Evolutionary conservation across 2,797 vertebrate genomes (phyloP).

Genomic region (Chrosomus eos): DNA sequence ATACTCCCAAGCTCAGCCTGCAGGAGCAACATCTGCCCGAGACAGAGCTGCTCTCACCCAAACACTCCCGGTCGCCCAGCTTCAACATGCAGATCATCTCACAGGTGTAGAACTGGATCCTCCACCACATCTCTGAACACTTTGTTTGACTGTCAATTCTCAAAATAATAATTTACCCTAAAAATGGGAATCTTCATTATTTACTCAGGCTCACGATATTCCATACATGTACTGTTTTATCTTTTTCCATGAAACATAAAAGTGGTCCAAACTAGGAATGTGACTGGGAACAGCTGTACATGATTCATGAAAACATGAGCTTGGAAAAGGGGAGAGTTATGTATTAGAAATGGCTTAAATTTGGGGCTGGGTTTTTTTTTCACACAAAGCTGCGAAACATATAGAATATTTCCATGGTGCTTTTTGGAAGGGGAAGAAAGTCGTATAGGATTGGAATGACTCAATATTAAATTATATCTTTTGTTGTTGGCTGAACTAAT

Average conservation of each 20-base stretch:
- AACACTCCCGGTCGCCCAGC: conserved; percentile 97
- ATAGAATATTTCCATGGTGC: background rate
- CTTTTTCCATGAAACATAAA: background rate
- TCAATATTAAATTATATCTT: background rate
- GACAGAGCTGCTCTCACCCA: conserved; percentile 88
- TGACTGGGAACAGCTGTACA: background rate
- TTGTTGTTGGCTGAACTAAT: background rate
- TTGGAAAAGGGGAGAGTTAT: background rate
- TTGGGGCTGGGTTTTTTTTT: background rate
- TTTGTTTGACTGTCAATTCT: background rate
- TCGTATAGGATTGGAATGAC: background rate
- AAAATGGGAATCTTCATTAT: background rate
- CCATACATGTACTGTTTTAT: background rate
- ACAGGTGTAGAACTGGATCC: conserved; percentile 85
- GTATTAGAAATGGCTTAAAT: background rate
- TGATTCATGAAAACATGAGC: background rate
- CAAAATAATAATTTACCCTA: background rate
- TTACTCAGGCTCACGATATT: background rate
- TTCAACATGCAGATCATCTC: conserved; percentile 99
- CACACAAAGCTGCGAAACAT: background rate
- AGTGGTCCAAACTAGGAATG: background rate
- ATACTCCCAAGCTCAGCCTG: conserved; percentile 92
- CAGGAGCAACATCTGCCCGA: conserved; percentile 92
- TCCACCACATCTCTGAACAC: background rate
- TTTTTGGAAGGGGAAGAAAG: background rate